Conservation (phyloP, 2,888 invertebrate species). For the Melanotus villosus region DNA sequence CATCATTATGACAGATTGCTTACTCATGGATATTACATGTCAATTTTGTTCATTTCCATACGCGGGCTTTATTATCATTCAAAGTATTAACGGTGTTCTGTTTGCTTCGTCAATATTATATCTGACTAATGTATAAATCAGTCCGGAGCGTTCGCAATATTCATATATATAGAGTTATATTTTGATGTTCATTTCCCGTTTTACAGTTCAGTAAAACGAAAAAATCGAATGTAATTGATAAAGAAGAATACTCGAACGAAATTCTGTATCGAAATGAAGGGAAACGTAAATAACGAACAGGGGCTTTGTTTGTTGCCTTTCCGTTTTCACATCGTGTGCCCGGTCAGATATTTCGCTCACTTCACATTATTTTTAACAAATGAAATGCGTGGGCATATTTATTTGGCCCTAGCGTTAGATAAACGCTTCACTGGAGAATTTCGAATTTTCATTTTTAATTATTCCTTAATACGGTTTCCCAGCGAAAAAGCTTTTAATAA, state of each 20-base stretch:
- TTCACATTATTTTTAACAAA: conserved; percentile 6
- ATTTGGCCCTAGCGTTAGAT: too few species aligned
- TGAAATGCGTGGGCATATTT: neutral
- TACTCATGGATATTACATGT: conserved; percentile 34
- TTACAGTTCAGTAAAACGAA: conserved; percentile 24
- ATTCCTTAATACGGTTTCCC: neutral
- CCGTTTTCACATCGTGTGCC: too few species aligned
- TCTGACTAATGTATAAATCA: neutral
- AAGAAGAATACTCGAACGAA: conserved; percentile 16
- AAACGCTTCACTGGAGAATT: too few species aligned
- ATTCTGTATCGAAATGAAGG: conserved; percentile 20
- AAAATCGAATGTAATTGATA: conserved; percentile 33
- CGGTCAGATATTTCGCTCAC: neutral
- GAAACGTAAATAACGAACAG: conserved; percentile 31
- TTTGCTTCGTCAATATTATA: conserved; percentile 18
- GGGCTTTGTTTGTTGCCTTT: conserved; percentile 26
- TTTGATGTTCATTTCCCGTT: conserved; percentile 20
- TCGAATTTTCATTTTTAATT: neutral
- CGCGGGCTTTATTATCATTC: conserved; percentile 26
- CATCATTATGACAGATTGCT: conserved; percentile 38
- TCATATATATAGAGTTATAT: neutral
- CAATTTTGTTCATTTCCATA: conserved; percentile 33
- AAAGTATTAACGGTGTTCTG: conserved; percentile 8
- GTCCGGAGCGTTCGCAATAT: neutral
- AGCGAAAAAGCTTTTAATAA: neutral